Evolutionary conservation across 2,888 invertebrate genomes (phyloP).

Genomic region (Pyrochroa serraticornis): DNA sequence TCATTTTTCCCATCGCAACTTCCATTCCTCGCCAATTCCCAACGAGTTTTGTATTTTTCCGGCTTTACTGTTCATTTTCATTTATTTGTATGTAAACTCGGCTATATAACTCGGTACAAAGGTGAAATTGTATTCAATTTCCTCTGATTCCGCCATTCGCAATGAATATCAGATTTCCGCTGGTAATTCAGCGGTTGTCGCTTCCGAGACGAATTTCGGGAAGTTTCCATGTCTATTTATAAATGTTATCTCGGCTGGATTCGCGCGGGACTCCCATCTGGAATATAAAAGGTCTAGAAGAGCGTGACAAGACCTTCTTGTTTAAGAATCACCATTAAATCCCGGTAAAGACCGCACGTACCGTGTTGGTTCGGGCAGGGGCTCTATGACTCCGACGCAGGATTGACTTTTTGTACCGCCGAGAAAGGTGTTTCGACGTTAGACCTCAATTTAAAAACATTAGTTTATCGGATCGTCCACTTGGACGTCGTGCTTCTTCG

Average conservation of each 20-base stretch:
- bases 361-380: conserved; percentile 38
- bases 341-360: conserved; percentile 54
- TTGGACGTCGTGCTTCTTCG: no score
- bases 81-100: no score
- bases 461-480: background rate
- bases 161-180: no score
- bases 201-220: no score
- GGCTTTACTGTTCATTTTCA: no score
- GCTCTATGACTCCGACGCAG: conserved; percentile 25
- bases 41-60: no score
- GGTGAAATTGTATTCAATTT: no score
- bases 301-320: conserved; percentile 39
- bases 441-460: conserved; percentile 19
- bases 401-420: conserved; percentile 17
- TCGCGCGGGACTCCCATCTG: conserved; percentile 9
- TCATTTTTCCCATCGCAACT: no score
- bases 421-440: conserved; percentile 13
- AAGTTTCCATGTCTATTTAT: conserved; percentile 27
- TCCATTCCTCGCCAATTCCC: no score
- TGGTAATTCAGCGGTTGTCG: no score
- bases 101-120: no score
- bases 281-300: conserved; percentile 28
- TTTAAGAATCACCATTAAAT: conserved; percentile 54
- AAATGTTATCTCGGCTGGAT: conserved; percentile 27
- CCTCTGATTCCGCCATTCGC: no score